These are phyloP conservation scores for Crambe crambe DNA, from an alignment of 37 sponge, comb jelly and placozoan genomes.

Conservation along the genomic window DNA sequence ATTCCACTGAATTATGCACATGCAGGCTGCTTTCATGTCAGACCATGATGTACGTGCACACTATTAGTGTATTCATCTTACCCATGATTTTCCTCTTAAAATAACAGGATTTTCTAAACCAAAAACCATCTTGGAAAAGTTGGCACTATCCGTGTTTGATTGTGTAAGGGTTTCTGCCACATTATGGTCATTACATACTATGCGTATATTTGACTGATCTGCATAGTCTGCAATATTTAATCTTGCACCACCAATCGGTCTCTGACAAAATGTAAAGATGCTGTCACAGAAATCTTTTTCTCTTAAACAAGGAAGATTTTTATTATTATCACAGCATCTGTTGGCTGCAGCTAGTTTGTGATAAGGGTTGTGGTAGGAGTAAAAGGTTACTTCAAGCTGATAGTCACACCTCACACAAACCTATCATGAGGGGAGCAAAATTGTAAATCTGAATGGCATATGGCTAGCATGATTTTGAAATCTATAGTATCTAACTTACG, in stretches of 20 bases:
- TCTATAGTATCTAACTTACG: too few species aligned
- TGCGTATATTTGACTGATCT: not conserved
- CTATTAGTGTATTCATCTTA: too few species aligned
- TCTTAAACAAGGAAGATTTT: too few species aligned
- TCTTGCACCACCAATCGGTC: too few species aligned
- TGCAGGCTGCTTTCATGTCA: too few species aligned
- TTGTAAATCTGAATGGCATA: too few species aligned
- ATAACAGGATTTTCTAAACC: not conserved
- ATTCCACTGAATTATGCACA: too few species aligned
- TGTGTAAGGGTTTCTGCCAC: not conserved
- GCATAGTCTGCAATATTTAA: too few species aligned
- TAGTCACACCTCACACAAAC: too few species aligned
- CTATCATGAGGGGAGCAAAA: too few species aligned
- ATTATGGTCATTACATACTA: not conserved
- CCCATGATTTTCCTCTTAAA: not conserved
- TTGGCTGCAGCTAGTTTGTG: not conserved
- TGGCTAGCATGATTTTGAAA: too few species aligned
- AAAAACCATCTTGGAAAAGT: not conserved
- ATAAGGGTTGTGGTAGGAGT: not conserved
- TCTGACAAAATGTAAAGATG: not conserved
- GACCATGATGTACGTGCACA: too few species aligned
- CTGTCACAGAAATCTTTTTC: not conserved
- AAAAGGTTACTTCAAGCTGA: not conserved
- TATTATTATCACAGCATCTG: not conserved
- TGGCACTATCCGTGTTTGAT: not conserved